phyloP scores from a whole-genome alignment of 37 sponge, comb jelly and placozoan genomes.

The Cladorhizidae sp. region DNA sequence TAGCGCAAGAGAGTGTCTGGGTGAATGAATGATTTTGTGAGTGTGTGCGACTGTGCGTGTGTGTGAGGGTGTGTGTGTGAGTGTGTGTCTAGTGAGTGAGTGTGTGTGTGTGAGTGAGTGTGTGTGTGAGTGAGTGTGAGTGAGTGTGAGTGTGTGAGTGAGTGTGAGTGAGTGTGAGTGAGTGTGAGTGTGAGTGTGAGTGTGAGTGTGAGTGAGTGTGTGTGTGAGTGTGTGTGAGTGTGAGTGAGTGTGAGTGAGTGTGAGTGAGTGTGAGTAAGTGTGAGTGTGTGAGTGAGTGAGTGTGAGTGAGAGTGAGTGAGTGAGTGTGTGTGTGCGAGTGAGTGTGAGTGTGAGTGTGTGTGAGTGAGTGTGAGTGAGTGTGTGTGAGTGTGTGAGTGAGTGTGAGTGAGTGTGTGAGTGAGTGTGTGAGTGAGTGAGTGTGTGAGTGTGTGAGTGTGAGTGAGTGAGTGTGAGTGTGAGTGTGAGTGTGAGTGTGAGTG shows the following conservation, averaged over 20 bases:
- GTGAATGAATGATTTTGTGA: neutral
- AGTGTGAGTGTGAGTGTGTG: conserved; percentile 8
- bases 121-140: neutral
- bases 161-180: conserved; percentile 9
- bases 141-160: conserved; percentile 4
- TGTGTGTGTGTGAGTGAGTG: neutral
- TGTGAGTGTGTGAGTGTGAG: conserved; percentile 54
- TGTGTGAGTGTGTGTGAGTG: conserved; percentile 6
- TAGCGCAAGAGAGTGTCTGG: neutral
- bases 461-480: conserved; percentile 48
- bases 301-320: neutral
- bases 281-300: no score
- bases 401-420: conserved; percentile 51
- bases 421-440: conserved; percentile 54
- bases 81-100: no score
- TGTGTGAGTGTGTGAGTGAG: conserved; percentile 49
- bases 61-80: conserved; percentile 9
- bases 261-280: conserved; percentile 6
- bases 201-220: neutral
- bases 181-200: neutral
- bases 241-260: conserved; percentile 1
- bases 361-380: conserved; percentile 5
- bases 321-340: neutral
- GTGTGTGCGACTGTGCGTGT: conserved; percentile 8
- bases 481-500: conserved; percentile 42